A percentile compares a stretch with the other conserved stretches of the same genome.
Evolutionary conservation across 1,140 invertebrate species (phyloP).

Genomic region (Lysiphlebus fabarum): DNA sequence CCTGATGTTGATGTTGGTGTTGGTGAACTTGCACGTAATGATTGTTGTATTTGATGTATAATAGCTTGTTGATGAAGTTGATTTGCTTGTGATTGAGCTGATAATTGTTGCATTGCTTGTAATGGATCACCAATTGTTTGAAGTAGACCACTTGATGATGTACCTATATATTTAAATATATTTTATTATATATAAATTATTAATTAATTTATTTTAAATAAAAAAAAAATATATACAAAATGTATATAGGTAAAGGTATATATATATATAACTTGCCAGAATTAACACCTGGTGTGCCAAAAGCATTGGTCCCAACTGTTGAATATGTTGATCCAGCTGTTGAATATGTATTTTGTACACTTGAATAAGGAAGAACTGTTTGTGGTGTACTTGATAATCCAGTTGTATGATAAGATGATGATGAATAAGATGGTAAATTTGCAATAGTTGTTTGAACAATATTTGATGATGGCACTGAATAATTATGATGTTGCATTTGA

Average conservation of each 20-base stretch:
- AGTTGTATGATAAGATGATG: constrained; percentile 46
- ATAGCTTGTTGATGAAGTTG: constrained; percentile 53
- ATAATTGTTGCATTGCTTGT: constrained; percentile 53
- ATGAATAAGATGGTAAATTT: constrained; percentile 45
- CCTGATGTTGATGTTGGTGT: constrained; percentile 41
- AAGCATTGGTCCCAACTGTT: constrained; percentile 51
- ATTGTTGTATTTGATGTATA: constrained; percentile 54
- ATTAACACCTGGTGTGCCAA: constrained; percentile 44
- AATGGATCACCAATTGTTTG: constrained; percentile 51
- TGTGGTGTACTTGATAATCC: constrained; percentile 42
- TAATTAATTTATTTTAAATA: too few species aligned
- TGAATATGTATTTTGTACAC: constrained; percentile 43
- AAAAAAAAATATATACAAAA: too few species aligned
- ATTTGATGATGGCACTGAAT: constrained; percentile 43
- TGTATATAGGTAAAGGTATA: too few species aligned
- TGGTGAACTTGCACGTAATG: constrained; percentile 49
- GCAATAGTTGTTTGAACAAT: constrained; percentile 42
- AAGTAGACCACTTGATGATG: constrained; percentile 45
- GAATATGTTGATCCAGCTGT: constrained; percentile 47
- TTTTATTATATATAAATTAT: background rate
- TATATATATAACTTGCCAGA: constrained; percentile 34
- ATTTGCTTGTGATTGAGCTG: constrained; percentile 52
- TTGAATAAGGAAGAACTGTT: constrained; percentile 47
- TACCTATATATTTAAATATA: constrained; percentile 32
- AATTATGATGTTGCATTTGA: constrained; percentile 46